Evolutionary conservation across 2,888 invertebrate genomes (phyloP).

Genomic region (Pachydiplax longipennis): DNA sequence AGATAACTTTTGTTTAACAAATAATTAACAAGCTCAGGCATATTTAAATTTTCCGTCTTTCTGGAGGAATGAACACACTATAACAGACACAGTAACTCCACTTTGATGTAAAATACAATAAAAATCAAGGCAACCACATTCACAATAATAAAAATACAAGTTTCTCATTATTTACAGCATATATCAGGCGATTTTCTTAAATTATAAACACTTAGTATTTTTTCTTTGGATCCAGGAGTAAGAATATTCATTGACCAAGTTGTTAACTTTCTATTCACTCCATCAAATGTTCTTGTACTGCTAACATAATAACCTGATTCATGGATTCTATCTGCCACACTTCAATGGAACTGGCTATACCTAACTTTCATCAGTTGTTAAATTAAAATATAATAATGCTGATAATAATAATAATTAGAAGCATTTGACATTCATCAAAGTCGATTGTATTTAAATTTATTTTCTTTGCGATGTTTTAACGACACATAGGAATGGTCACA

Average conservation of each 20-base stretch:
- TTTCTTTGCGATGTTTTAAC: neutral
- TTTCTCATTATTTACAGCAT: neutral
- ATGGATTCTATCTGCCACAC: neutral
- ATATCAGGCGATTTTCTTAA: neutral
- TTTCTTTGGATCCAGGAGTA: neutral
- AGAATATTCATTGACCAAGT: neutral
- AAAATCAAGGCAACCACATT: neutral
- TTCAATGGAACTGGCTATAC: neutral
- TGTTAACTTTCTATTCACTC: neutral
- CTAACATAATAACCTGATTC: neutral
- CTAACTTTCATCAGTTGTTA: neutral
- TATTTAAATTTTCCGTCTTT: neutral
- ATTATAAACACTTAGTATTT: neutral
- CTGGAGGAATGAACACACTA: constrained; percentile 22
- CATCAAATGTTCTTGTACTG: neutral
- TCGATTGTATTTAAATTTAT: neutral
- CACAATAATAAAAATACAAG: constrained; percentile 19
- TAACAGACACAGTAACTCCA: constrained; percentile 8
- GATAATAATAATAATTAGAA: constrained; percentile 8
- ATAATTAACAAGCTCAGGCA: constrained; percentile 22
- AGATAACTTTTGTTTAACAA: constrained; percentile 31
- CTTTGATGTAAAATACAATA: neutral
- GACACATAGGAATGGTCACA: constrained; percentile 26
- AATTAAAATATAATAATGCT: constrained; percentile 3
- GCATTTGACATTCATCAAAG: neutral